Evolutionary conservation across 1,140 invertebrate genomes (phyloP), one percentile per base, ranked within the genome.

Genomic region (Drosophila subobscura): DNA sequence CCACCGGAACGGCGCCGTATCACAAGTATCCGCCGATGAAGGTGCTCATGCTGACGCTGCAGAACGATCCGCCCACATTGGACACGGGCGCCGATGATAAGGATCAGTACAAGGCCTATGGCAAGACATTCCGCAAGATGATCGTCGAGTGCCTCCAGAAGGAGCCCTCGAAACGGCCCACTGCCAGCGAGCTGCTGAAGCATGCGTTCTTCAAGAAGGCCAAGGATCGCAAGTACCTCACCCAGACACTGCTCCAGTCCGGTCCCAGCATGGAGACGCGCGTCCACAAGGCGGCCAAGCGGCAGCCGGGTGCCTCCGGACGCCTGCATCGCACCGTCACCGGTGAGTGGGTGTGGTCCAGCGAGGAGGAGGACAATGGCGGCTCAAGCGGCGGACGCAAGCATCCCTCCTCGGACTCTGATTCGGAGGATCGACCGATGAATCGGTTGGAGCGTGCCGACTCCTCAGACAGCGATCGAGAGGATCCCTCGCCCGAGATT

Each of bases 1-100:
- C 98, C 0, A 99, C 98, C 6, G 99, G 99, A 10, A 99, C 98
- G 7, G 98, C 99, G 1, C 99, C 99, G 0, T 99, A 99, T 92
- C 98, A 99, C 91, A 99, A 99, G 91, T 99, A 98, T 92, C 98
- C 99, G 42, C 98, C 99, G 1, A 99, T 99, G 98, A 99, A 99
- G 92, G 98, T 99, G 3, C 92, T 99, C 7, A 99, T 99, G 98
- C 92, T 99, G 33, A 99, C 98, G 0, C 92, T 99, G 33, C 98
- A 99, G 92, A 99, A 99, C 90, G 99, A 99, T 89, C 98, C 99
- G 12, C 99, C 99, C 3, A 97, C 96, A 29, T 93, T 99, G 76
- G 99, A 99, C 84, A 98, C 98, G 1, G 93, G 95, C 33, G 97
- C 98, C 0, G 97, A 99, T 75, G 97, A 99, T 66, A 99, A 98